Evolutionary conservation across 1,140 invertebrate genomes (phyloP).

Genomic region (Trichogramma pretiosum): DNA sequence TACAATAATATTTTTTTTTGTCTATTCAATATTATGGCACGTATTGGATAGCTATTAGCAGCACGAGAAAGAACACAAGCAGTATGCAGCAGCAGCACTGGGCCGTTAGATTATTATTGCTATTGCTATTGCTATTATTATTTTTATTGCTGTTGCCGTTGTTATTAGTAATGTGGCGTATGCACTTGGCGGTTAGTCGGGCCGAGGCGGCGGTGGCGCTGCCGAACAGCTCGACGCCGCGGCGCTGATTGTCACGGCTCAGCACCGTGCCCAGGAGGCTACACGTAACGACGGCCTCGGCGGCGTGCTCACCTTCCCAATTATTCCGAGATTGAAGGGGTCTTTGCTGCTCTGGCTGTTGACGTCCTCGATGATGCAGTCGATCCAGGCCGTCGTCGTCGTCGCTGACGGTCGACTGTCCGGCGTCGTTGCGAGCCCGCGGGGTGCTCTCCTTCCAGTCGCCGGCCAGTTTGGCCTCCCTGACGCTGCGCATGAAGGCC

Average conservation of each 20-base stretch:
- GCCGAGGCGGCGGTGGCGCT: constrained; percentile 19
- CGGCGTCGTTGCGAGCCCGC: not conserved
- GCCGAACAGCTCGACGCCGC: constrained; percentile 17
- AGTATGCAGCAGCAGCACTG: constrained; percentile 24
- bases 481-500: constrained; percentile 1
- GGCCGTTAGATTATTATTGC: constrained; percentile 24
- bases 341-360: too few relatives aligned
- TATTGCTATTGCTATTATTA: too few relatives aligned
- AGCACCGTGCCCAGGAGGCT: constrained; percentile 20
- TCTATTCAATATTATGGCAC: too few relatives aligned
- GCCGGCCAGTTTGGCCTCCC: constrained; percentile 7
- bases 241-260: constrained; percentile 25
- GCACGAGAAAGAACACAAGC: constrained; percentile 26
- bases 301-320: too few relatives aligned
- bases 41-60: constrained; percentile 25
- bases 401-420: constrained; percentile 6
- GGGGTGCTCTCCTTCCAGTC: constrained; percentile 11
- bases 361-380: too few relatives aligned
- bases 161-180: constrained; percentile 28
- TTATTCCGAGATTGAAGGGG: too few relatives aligned
- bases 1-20: too few relatives aligned
- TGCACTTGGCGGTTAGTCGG: constrained; percentile 22
- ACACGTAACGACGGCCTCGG: too few relatives aligned
- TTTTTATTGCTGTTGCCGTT: too few relatives aligned
- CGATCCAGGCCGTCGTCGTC: not conserved